phyloP scores from a whole-genome alignment of 2,113 vertebrate genomes.

The Gymnobelideus leadbeateri region DNA sequence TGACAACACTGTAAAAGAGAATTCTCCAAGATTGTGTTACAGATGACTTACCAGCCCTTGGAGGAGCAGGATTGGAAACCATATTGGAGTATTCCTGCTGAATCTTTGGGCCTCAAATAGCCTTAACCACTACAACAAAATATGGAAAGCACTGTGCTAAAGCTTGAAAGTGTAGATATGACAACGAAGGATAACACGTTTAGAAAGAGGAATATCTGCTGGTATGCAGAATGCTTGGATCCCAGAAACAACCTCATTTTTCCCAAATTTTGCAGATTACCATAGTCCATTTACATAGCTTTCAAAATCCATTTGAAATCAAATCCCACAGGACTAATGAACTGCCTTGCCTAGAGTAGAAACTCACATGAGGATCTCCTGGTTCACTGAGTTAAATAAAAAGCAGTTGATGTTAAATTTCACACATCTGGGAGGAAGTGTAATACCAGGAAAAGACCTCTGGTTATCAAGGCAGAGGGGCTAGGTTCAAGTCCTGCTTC shows the following conservation, averaged over 20 bases:
- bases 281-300: not conserved
- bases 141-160: not conserved
- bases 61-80: too few species aligned
- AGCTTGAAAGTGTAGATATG: not conserved
- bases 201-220: not conserved
- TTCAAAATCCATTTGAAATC: not conserved
- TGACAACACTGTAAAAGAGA: not conserved
- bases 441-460: not conserved
- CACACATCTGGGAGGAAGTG: not conserved
- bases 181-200: not conserved
- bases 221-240: not conserved
- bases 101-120: not conserved
- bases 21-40: not conserved
- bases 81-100: not conserved
- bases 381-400: not conserved
- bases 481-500: not conserved
- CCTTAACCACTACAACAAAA: not conserved
- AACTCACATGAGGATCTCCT: not conserved
- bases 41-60: not conserved
- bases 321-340: not conserved
- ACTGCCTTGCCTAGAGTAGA: not conserved
- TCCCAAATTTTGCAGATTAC: not conserved
- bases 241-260: not conserved
- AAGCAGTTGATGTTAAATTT: not conserved
- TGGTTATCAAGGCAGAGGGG: not conserved